Base-by-base conservation (phyloP, 2,797 vertebrate genomes). In the Odontamblyopus lacepedii region DNA sequence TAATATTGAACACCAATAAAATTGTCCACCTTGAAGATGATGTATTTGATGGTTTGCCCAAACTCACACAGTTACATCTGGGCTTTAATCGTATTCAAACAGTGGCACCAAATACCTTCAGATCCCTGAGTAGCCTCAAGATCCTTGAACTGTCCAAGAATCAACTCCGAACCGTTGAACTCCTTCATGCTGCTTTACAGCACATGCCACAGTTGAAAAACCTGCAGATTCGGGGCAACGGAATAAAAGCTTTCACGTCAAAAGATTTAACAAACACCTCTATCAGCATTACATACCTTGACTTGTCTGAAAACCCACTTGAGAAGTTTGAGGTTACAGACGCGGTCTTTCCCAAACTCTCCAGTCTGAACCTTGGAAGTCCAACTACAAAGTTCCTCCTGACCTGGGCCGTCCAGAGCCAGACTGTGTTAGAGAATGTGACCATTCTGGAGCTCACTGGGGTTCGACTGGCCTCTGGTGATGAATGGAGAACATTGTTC, bases 1-100 rank as follows among this genome's bases (percentile, higher is more conserved):
- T 95, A 8, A 89, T 85, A 76, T 79, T 95, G 0, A 89, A 85
- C 19, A 6, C 63, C 0, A 95, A 94, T 38, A 77, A 3, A 18
- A 83, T 94, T 11, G 4, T 0, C 0, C 1, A 26, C 0, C 79
- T 95, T n/a, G 60, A 12, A 11, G 78, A 79, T 0, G 2, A 71
- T 32, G 9, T 88, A 44, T 94, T 94, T 69, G 5, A 75, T 0
- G 92, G 91, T 15, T 75, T 95, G 67, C 38, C 60, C 23, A 91
- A 83, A 57, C 84, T 95, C 59, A 77, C 15, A 0, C 74, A 83
- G 9, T 78, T 94, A 1, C 61, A 75, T 30, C n/a, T 94, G 0
- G 23, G 6, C 5, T 5, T 16, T 0, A 94, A 94, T 69, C 0
- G 0, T 0, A 91, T 94, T 44, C 35, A 12, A n/a, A 8, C 6